Evolutionary conservation across 64 coral and sea anemone genomes (phyloP), one percentile per base, ranked within the genome.

Genomic region (Montipora efflorescens): DNA sequence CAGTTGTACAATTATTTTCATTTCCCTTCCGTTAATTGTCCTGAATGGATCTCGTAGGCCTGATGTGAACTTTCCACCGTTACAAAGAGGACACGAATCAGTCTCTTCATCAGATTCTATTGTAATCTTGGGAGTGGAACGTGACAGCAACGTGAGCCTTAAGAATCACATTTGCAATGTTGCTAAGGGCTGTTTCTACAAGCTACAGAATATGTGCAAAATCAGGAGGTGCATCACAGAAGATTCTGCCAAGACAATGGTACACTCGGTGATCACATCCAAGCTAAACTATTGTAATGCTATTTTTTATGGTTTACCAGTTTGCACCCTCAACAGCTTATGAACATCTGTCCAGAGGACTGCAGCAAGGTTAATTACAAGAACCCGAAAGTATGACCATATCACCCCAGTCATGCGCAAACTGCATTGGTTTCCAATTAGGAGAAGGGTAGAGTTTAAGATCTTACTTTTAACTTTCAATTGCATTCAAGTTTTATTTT

Each of bases 361-460:
- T 47, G 50, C 79, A 81, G 79, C 79, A 49, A 47, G 49, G 20
- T 81, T 81, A 18, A 20, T 81, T 53, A 5, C 48, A 2, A 47
- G 59, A 53, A 10, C 5, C 4, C 48, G 12, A 0, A 81, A 81
- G 47, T 81, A 49, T 21, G 48, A 81, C 8, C 79, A 81, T 20
- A 81, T 81, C 50, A 81, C 79, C 50, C 79, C 79, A 49, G 16
- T 53, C 47, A 81, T 81, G 79, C 50, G 59, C 12, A 10, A 81
- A 53, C 48, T 81, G 8, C 81, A 66, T 61, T 67, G 57, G 55
- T 59, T 59, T 16, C 48, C 81, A 19, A n/a, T 83, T 61, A 18
- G 55, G 23, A 53, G 52, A 23, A 15, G 78, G 12, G 47, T 80
- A 12, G 43, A 81, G 28, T 78, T 46, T 28, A 47, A 47, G 53